Evolutionary conservation across 2,113 vertebrate species (phyloP), one percentile per base, ranked within the genome.

Genomic region (Tychaedon coryphoeus): DNA sequence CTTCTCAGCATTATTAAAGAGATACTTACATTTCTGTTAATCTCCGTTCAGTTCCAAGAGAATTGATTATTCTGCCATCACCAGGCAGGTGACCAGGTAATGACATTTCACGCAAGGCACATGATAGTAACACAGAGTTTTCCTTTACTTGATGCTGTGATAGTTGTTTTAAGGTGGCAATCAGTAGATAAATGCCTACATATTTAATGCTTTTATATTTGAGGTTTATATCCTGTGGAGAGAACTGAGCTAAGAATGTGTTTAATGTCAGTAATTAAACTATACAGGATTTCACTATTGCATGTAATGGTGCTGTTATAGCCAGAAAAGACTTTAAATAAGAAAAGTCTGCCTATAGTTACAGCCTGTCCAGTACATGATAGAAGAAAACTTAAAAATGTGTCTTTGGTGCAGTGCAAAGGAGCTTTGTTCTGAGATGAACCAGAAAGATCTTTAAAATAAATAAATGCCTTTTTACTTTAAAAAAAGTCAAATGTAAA

Each of bases 31-130:
- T 42, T 72, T 62, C 45, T 79, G 22, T 56, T 81, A 36, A 36
- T 80, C 18, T 43, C 58, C 19, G 11, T 45, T 78, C 12, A 24
- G 1, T 65, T 65, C 33, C 14, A 14, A 48, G 17, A 64, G 7
- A 38, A 38, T 33, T 47, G 31, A 53, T 60, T 77, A 10, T 24
- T n/a, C 38, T 88, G 24, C 26, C 6, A 13, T 58, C 33, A 9
- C 8, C 5, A 45, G 43, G 47, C 31, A 38, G 38, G 12, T 38
- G 38, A 38, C 38, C 38, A 38, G 38, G 38, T 38, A 38, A 10
- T 38, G 38, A 17, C 4, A 1, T 75, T 75, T 84, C 19, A 13
- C 0, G 0, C 29, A 42, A 51, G 61, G 17, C 19, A 23, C 2
- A 0, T n/a, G 42, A 19, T 31, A 51, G 36, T 42, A 25, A 11